Base-by-base conservation (phyloP, 2,113 vertebrate genomes). In the Dasyprocta punctata region DNA sequence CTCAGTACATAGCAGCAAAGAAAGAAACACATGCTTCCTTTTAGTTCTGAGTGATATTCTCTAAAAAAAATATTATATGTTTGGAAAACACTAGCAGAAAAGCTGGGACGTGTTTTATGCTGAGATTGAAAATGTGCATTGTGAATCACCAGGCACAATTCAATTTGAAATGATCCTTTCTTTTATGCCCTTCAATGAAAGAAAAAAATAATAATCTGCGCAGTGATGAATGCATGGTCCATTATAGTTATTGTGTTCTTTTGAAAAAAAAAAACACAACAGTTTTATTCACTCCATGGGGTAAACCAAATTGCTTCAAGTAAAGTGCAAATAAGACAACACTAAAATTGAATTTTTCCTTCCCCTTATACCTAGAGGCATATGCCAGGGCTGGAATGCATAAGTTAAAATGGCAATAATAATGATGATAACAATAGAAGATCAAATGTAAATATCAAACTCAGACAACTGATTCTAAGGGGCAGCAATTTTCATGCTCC, bases 261-360 rank as follows among this genome's bases (percentile, higher is more conserved):
- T 96, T 41, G 63, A 86, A 44, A 93, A 96, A 96, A 94, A 97
- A 95, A 33, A 94, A 88, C 26, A 90, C 71, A 71, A 52, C 93
- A 97, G 97, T 89, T 93, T 98, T 96, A 97, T 96, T 96, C 96
- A 97, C 92, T 97, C 92, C 92, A 97, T 86, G 86, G 93, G 87
- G 97, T 93, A 97, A 86, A 81, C 78, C 78, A 98, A 98, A 97
- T 84, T 97, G 93, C 87, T 95, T 96, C 93, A 94, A 97, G 93
- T 92, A 92, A 97, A 97, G 88, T 87, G 86, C 80, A 95, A 93
- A 97, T 94, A 90, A 95, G 90, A 92, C 75, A 93, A 95, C 86
- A 91, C 88, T 96, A 94, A 97, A 97, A 95, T 73, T 90, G 94
- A 95, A 94, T 94, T 91, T 97, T 91, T 93, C 85, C 86, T 95